Base-by-base conservation (phyloP, 1,140 invertebrate genomes). In the Cheumatopsyche charites region DNA sequence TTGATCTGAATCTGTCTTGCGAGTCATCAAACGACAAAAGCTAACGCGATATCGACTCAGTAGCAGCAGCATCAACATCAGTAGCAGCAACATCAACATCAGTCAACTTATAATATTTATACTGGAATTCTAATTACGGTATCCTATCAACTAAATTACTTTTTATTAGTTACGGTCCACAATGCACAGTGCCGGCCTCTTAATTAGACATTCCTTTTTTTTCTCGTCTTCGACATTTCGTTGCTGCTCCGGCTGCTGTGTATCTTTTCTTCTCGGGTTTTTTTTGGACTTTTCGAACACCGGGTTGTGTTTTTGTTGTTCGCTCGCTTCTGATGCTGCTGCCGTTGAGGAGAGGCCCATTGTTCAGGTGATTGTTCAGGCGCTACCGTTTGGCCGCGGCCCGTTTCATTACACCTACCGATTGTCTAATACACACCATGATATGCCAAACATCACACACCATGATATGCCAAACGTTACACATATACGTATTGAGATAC, bases 151-250 rank as follows among this genome's bases (percentile, higher is more conserved):
- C 62, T 67, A 72, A 72, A 72, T 72, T 73, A 73, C 72, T 63
- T 69, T 73, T 69, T 68, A 69, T 73, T 69, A 73, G 72, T 73
- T 68, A 73, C 72, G 72, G 66, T 73, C 58, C 67, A 66, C 66
- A 69, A 63, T 69, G 67, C 72, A 62, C 45, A 69, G 52, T 68
- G 47, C 26, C 68, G 62, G 65, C 41, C 45, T 73, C 72, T 73
- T 73, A 73, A 73, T 73, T 73, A 73, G 72, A 69, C 72, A 63
- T 69, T 73, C 62, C 62, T 49, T 72, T 72, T 72, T 72, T 73
- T 73, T 1, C 43, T 17, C 23, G 9, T 12, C 25, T 13, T 21
- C 15, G 7, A 5, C 11, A 4, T 23, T 23, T 26, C 52, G 15
- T 58, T 23, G 26, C 23, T 41, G 26, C 23, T 41, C 61, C 41